phyloP scores from a whole-genome alignment of 2,113 vertebrate genomes.

The Cheirogaleus medius region DNA sequence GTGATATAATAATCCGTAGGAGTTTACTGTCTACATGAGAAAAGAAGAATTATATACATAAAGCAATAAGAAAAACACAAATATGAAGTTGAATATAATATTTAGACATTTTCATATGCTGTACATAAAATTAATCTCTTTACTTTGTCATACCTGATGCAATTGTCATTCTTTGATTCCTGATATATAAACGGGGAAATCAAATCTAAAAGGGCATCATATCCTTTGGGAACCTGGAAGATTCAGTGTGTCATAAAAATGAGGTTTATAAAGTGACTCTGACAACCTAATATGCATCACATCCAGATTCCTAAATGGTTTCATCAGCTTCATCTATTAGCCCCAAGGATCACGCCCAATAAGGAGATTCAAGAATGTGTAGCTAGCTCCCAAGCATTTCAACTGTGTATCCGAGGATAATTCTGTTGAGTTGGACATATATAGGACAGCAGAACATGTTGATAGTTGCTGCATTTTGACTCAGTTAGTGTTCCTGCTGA shows the following conservation, averaged over 20 bases:
- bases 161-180: neutral
- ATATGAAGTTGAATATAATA: conserved; percentile 15
- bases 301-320: neutral
- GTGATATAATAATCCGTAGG: neutral
- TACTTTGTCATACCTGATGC: neutral
- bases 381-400: neutral
- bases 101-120: conserved; percentile 35
- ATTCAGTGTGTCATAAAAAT: conserved; percentile 59
- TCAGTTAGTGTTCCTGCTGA: neutral
- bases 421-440: neutral
- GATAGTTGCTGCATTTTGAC: neutral
- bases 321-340: neutral
- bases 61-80: conserved; percentile 4
- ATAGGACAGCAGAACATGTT: neutral
- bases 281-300: neutral
- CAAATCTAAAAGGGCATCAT: conserved; percentile 32
- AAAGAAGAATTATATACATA: neutral
- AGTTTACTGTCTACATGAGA: neutral
- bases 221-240: conserved; percentile 22
- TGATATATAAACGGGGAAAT: conserved; percentile 43
- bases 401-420: neutral
- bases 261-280: conserved; percentile 27
- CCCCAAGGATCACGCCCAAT: neutral
- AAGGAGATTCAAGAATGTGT: neutral
- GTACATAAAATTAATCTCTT: conserved; percentile 1